Percentiles rank a stretch among this genome's conserved stretches.
These are phyloP conservation scores for Corvus cornix DNA, from an alignment of 2,113 vertebrate genomes.

Conservation along the genomic window DNA sequence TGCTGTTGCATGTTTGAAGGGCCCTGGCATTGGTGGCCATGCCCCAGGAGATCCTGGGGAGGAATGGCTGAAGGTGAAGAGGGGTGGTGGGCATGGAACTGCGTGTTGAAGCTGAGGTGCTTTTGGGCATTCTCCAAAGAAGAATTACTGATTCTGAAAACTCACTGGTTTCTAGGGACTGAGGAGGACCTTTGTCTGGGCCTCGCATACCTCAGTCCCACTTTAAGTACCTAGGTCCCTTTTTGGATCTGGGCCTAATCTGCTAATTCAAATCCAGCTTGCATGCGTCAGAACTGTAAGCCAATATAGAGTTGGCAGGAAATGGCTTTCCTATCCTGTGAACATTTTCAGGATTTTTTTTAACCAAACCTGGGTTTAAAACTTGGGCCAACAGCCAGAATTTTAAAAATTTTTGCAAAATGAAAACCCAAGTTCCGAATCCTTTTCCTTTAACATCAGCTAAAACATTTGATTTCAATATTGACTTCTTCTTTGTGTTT, in stretches of 20 bases:
- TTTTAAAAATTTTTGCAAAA: slow-evolving; percentile 44
- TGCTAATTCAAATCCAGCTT: slow-evolving; percentile 60
- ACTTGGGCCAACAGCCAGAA: slow-evolving; percentile 55
- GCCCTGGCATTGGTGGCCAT: not conserved
- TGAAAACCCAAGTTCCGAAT: slow-evolving; percentile 28
- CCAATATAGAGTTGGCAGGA: slow-evolving; percentile 70
- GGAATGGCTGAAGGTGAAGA: not conserved
- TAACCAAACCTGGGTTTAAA: slow-evolving; percentile 53
- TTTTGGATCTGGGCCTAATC: slow-evolving; percentile 60
- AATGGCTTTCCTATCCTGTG: slow-evolving; percentile 62
- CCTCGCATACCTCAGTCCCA: slow-evolving; percentile 29
- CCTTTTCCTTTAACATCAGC: slow-evolving; percentile 26
- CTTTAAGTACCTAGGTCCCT: slow-evolving; percentile 59
- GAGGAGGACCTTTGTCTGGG: slow-evolving; percentile 56
- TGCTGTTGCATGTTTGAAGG: not conserved
- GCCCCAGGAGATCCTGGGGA: not conserved
- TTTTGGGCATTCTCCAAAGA: not conserved
- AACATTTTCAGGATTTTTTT: slow-evolving; percentile 58
- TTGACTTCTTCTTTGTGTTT: slow-evolving; percentile 2
- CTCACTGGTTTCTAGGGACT: slow-evolving; percentile 22
- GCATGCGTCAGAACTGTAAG: slow-evolving; percentile 54
- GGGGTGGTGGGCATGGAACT: not conserved
- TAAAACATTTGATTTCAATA: slow-evolving; percentile 51
- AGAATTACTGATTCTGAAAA: slow-evolving; percentile 22
- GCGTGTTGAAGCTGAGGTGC: not conserved